These are phyloP conservation scores for Chaetops frenatus DNA, from an alignment of 2,113 vertebrate genomes.

Conservation along the genomic window DNA sequence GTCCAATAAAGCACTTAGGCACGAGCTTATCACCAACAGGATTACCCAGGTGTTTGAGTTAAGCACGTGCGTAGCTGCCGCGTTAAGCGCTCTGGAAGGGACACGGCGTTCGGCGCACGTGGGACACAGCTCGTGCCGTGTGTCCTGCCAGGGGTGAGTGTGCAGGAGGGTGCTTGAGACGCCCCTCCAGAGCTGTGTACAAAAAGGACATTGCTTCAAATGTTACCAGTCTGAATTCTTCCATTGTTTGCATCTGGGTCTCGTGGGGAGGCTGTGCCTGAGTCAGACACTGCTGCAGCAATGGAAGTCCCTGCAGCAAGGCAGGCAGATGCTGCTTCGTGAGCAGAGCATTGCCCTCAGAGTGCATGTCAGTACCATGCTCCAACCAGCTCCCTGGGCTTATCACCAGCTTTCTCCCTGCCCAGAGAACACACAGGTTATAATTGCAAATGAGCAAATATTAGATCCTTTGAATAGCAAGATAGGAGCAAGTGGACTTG, in stretches of 20 bases:
- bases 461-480: neutral
- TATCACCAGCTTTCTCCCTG: neutral
- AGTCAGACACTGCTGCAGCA: neutral
- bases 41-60: slow-evolving; percentile 59
- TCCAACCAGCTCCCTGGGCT: neutral
- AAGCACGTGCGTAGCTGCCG: slow-evolving; percentile 25
- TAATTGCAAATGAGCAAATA: neutral
- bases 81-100: neutral
- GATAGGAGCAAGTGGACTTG: neutral
- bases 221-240: neutral
- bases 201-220: neutral
- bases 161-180: neutral
- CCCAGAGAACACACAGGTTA: neutral
- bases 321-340: neutral
- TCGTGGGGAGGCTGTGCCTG: neutral
- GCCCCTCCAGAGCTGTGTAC: neutral
- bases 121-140: neutral
- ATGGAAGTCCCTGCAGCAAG: neutral
- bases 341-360: neutral
- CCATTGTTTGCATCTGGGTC: neutral
- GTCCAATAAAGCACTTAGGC: slow-evolving; percentile 61
- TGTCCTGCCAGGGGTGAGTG: neutral
- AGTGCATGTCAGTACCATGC: neutral
- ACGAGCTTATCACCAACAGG: slow-evolving; percentile 35
- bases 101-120: neutral